Conservation (phyloP, 2,888 invertebrate species). For the Plusia festucae region DNA sequence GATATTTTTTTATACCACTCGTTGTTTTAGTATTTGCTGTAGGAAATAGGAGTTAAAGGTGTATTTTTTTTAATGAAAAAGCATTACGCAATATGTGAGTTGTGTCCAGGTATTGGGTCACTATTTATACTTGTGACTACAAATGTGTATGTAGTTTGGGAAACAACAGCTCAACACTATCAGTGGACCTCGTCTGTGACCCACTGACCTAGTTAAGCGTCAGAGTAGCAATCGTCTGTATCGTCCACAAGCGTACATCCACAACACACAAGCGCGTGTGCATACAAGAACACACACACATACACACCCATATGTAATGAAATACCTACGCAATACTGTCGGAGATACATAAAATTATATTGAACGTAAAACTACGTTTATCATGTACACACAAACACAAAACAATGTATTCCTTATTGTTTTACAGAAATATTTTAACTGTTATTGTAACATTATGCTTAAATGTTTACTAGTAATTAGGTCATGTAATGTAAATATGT, state of each 20-base stretch:
- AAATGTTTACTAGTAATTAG: conserved; percentile 7
- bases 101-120: conserved; percentile 10
- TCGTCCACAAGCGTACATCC: conserved; percentile 66
- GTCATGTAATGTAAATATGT: conserved; percentile 9
- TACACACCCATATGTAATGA: conserved; percentile 31
- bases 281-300: conserved; percentile 58
- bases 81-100: neutral
- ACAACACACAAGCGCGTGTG: conserved; percentile 46
- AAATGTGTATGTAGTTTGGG: conserved; percentile 74
- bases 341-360: conserved; percentile 26
- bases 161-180: conserved; percentile 77
- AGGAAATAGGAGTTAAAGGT: neutral
- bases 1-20: neutral
- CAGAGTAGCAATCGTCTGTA: conserved; percentile 78
- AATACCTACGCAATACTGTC: conserved; percentile 37
- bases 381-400: conserved; percentile 15
- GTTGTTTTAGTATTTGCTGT: neutral
- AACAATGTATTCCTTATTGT: conserved; percentile 3
- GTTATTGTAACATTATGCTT: conserved; percentile 6
- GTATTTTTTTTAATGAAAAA: neutral
- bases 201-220: conserved; percentile 91
- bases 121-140: conserved; percentile 48
- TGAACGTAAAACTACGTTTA: conserved; percentile 43
- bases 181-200: conserved; percentile 90
- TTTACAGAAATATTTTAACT: conserved; percentile 8